These are phyloP conservation scores for Agrenia bidenticulata DNA, from an alignment of 2,888 invertebrate species.

Conservation along the genomic window DNA sequence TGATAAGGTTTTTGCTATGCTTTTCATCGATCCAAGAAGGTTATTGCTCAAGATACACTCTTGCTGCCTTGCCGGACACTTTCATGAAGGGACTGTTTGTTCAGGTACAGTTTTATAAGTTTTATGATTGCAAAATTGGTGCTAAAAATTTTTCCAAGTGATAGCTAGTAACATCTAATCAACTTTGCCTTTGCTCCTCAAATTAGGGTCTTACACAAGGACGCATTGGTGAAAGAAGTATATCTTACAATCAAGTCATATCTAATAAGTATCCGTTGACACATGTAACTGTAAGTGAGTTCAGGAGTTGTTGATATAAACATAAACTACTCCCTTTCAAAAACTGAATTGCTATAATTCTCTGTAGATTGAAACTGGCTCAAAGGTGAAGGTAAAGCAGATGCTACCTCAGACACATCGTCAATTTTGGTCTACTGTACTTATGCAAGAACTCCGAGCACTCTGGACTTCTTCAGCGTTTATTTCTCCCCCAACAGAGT, in stretches of 20 bases:
- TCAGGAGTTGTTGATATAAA: background rate
- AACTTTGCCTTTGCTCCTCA: background rate
- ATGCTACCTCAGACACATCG: constrained; percentile 37
- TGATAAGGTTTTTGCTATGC: constrained; percentile 51
- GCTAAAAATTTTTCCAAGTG: no score
- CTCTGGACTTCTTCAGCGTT: constrained; percentile 46
- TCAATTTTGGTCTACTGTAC: constrained; percentile 35
- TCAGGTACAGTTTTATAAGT: no score
- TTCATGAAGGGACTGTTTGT: constrained; percentile 53
- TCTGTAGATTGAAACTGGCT: constrained; percentile 46
- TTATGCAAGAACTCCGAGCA: constrained; percentile 45
- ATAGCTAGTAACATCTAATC: no score
- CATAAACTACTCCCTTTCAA: background rate
- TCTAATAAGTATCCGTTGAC: constrained; percentile 47
- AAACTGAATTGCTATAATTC: background rate
- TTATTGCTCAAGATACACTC: constrained; percentile 50
- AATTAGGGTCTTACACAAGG: constrained; percentile 48
- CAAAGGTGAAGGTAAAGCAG: constrained; percentile 47
- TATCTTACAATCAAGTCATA: constrained; percentile 48
- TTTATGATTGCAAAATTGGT: no score
- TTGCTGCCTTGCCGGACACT: constrained; percentile 50
- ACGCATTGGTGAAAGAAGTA: constrained; percentile 49
- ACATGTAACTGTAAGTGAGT: constrained; percentile 33
- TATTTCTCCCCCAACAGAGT: constrained; percentile 40
- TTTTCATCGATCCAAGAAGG: constrained; percentile 48